phyloP scores from a whole-genome alignment of 2,113 vertebrate genomes.

The Xenotilapia leptura region DNA sequence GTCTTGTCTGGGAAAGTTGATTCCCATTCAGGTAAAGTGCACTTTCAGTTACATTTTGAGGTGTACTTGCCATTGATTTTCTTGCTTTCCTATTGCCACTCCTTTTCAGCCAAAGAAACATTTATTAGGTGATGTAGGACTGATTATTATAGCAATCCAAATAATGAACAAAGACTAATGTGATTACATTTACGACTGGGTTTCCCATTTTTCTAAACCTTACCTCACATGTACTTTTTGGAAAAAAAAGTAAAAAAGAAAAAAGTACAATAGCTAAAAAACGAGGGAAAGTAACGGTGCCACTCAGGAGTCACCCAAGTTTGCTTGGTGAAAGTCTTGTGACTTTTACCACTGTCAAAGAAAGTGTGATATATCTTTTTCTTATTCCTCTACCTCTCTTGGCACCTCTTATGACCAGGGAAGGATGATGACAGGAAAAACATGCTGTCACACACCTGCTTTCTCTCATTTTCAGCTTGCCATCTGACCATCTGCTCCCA shows the following conservation, averaged over 20 bases:
- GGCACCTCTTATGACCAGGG: not conserved
- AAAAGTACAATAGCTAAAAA: not conserved
- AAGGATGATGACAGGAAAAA: slow-evolving; percentile 29
- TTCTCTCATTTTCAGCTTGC: slow-evolving; percentile 47
- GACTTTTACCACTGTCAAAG: not conserved
- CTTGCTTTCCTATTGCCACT: not conserved
- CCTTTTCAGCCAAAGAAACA: not conserved
- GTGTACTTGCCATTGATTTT: not conserved
- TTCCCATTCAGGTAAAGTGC: not conserved
- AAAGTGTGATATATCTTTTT: not conserved
- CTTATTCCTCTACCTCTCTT: not conserved
- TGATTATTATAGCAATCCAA: not conserved
- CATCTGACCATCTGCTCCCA: slow-evolving; percentile 53
- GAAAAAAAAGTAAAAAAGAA: not conserved
- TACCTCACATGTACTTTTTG: not conserved
- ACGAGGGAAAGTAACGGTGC: not conserved
- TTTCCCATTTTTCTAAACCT: not conserved
- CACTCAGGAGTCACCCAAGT: not conserved
- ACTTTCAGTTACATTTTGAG: not conserved
- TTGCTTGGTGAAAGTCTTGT: not conserved
- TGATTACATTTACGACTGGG: not conserved
- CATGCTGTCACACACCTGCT: slow-evolving; percentile 9
- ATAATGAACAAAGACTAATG: not conserved
- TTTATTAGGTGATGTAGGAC: not conserved
- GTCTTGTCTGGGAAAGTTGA: not conserved